Evolutionary conservation across 2,113 vertebrate species (phyloP).

Genomic region (Pelobates fuscus): DNA sequence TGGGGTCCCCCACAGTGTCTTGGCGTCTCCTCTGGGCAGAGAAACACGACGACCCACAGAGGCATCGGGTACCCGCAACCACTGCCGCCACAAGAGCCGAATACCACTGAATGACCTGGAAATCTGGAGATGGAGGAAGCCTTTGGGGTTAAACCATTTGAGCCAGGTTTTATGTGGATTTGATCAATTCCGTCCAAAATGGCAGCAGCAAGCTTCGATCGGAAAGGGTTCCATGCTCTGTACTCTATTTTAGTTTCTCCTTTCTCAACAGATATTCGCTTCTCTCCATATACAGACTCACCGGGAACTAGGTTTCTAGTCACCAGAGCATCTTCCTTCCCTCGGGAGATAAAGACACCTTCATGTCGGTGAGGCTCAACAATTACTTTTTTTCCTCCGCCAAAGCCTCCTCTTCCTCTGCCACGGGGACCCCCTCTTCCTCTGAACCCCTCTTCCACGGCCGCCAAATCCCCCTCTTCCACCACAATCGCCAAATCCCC

Average conservation of each 20-base stretch:
- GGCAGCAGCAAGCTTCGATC: slow-evolving; percentile 89
- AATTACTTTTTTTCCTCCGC: slow-evolving; percentile 76
- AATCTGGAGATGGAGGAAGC: too few species aligned
- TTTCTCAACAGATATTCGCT: slow-evolving; percentile 88
- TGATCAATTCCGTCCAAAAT: slow-evolving; percentile 90
- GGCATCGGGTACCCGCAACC: slow-evolving; percentile 90
- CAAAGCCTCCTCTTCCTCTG: slow-evolving; percentile 78
- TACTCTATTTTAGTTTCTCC: slow-evolving; percentile 88
- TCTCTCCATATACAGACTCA: slow-evolving; percentile 91
- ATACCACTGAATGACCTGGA: too few species aligned
- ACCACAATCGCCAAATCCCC: too few species aligned
- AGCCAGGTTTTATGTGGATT: slow-evolving; percentile 88
- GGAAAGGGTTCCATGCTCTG: slow-evolving; percentile 92
- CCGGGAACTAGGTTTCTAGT: slow-evolving; percentile 89
- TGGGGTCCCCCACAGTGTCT: too few species aligned
- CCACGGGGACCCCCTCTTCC: slow-evolving; percentile 44
- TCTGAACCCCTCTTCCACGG: background rate
- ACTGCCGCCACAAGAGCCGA: slow-evolving; percentile 87
- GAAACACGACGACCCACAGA: too few species aligned
- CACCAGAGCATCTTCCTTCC: slow-evolving; percentile 88
- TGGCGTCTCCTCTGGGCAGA: too few species aligned
- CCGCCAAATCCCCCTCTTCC: slow-evolving; percentile 13
- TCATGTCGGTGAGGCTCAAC: slow-evolving; percentile 88
- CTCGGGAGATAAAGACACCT: slow-evolving; percentile 91
- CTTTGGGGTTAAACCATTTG: slow-evolving; percentile 80